These are phyloP conservation scores for Cremastinae sp. DNA, from an alignment of 2,888 invertebrate genomes.

Conservation along the genomic window DNA sequence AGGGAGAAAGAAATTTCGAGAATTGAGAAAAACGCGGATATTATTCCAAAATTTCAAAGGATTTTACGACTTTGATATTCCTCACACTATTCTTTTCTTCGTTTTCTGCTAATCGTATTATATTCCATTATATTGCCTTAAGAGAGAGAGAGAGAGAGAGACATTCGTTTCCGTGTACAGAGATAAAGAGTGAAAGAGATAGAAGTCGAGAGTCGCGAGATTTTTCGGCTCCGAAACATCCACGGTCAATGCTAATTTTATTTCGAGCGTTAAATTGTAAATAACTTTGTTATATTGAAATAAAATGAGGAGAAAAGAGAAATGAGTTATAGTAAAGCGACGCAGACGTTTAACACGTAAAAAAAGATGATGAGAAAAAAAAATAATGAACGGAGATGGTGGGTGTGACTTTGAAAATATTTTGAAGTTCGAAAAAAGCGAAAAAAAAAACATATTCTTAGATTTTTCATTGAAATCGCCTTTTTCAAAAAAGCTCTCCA, in stretches of 20 bases:
- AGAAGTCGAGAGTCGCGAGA: slow-evolving; percentile 5
- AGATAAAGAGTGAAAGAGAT: slow-evolving; percentile 30
- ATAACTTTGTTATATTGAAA: slow-evolving; percentile 62
- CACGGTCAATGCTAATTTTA: slow-evolving; percentile 37
- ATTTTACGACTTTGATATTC: slow-evolving; percentile 21
- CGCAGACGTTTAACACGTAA: neutral
- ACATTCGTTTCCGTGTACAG: slow-evolving; percentile 52
- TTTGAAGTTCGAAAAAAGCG: too few species aligned
- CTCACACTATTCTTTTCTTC: slow-evolving; percentile 2
- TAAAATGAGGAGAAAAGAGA: slow-evolving; percentile 10
- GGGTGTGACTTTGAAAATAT: too few species aligned
- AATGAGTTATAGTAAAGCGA: neutral
- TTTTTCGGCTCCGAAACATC: slow-evolving; percentile 29
- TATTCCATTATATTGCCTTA: slow-evolving; percentile 34
- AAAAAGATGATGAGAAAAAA: slow-evolving; percentile 3
- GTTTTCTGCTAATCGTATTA: slow-evolving; percentile 18
- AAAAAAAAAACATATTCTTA: neutral
- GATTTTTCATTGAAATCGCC: neutral
- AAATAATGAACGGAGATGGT: slow-evolving; percentile 23
- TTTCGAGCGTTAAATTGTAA: slow-evolving; percentile 56
- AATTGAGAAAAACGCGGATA: slow-evolving; percentile 30
- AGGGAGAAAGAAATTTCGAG: slow-evolving; percentile 15
- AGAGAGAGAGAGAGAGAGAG: slow-evolving; percentile 1
- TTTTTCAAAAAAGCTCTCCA: neutral
- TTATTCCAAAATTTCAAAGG: slow-evolving; percentile 36